A percentile compares a stretch with the other conserved stretches of the same genome.
Conservation (phyloP, 2,888 invertebrate genomes). For the Lordiphosa andalusiaca region DNA sequence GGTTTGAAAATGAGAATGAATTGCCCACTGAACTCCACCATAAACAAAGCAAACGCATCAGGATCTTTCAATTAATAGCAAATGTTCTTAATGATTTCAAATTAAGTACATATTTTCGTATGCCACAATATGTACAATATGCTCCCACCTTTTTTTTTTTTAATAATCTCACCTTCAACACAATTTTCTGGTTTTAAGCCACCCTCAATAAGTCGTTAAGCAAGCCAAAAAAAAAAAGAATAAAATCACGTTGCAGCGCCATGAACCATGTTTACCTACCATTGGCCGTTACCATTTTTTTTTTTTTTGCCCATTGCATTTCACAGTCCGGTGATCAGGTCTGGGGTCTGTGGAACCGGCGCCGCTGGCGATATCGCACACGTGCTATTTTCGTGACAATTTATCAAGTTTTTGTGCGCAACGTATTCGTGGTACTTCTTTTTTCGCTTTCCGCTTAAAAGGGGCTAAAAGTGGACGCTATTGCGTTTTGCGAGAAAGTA, state of each 20-base stretch:
- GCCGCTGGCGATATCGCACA: conserved; percentile 61
- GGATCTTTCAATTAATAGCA: no score
- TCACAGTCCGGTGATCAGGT: conserved; percentile 73
- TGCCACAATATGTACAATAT: no score
- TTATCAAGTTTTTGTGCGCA: conserved; percentile 49
- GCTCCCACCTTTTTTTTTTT: no score
- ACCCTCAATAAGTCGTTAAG: background rate
- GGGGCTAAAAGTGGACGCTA: conserved; percentile 28
- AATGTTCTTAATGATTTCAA: no score
- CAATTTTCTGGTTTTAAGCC: background rate
- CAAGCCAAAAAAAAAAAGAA: background rate
- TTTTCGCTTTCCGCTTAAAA: conserved; percentile 32
- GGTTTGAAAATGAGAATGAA: no score
- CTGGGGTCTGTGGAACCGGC: conserved; percentile 50
- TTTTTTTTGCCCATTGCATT: conserved; percentile 56
- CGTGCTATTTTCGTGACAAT: conserved; percentile 74
- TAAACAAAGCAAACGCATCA: no score
- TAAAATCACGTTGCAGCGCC: conserved; percentile 60
- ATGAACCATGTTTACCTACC: conserved; percentile 27
- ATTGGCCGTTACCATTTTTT: conserved; percentile 23
- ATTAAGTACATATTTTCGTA: no score
- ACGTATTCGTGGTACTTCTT: conserved; percentile 24
- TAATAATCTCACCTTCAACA: no score
- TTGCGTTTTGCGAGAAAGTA: conserved; percentile 45
- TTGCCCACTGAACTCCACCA: no score